Evolutionary conservation across 2,797 vertebrate species (phyloP), one percentile per base, ranked within the genome.

Genomic region (Pogonophryne albipinna): DNA sequence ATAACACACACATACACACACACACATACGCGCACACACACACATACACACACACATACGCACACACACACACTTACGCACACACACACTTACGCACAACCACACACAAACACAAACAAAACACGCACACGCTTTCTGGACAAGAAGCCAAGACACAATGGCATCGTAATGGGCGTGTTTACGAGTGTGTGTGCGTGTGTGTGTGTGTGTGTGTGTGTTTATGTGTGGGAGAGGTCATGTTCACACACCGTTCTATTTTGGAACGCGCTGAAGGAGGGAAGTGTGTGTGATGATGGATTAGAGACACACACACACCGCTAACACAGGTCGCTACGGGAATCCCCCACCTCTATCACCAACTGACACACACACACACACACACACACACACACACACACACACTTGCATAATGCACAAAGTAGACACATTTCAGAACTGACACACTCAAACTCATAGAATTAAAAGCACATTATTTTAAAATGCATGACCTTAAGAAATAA

Each of bases 221-320:
- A 67, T 89, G 86, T 94, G 92, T 93, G 92, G 89, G 92, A 92
- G 94, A 95, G 92, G 93, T 94, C 91, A 94, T 91, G 91, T 95
- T 94, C 92, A 93, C 90, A 93, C 92, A 92, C 89, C 56, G 38
- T 78, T 93, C 94, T 95, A 94, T 95, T 95, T 95, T 94, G 8
- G 82, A 94, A 88, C 63, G 53, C 66, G 83, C 89, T 89, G 87
- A 92, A 89, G 79, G 87, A 93, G 91, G 93, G 93, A 95, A 93
- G 91, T 94, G 92, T 92, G 87, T 89, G 87, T 86, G 86, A 87
- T 95, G 94, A 95, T 95, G 89, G 93, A 95, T 94, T 78, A 82
- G 86, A 89, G 64, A 74, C 80, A 79, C 82, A 81, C 85, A 85
- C 80, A 83, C 41, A 63, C 46, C 34, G 10, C 60, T 74, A 88